Conservation (phyloP, 2,888 invertebrate genomes). For the Belgica antarctica region DNA sequence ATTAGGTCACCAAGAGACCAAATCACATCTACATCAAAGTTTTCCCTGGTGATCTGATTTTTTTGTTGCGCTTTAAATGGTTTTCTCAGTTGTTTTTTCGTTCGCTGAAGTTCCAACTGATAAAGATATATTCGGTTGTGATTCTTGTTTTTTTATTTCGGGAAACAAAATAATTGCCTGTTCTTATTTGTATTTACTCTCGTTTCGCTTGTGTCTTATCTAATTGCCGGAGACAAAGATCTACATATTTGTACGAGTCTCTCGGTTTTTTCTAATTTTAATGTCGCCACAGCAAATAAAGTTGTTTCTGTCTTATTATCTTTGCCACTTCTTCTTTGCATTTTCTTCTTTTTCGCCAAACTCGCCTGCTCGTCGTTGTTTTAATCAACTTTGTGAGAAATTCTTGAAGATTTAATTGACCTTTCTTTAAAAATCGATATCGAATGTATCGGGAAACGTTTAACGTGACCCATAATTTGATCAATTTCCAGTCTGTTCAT, state of each 20-base stretch:
- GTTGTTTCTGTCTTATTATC: conserved; percentile 4
- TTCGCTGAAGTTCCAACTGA: conserved; percentile 27
- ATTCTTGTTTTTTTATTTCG: conserved; percentile 39
- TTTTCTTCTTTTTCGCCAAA: background rate
- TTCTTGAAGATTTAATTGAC: conserved; percentile 30
- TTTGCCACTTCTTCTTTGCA: background rate
- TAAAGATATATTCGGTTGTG: conserved; percentile 32
- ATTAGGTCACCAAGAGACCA: too few relatives aligned
- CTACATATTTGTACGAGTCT: background rate
- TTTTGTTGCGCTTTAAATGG: conserved; percentile 15
- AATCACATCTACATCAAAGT: too few relatives aligned
- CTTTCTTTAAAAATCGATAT: conserved; percentile 42
- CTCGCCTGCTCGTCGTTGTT: background rate
- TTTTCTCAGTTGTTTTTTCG: conserved; percentile 39
- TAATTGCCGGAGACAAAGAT: conserved; percentile 11
- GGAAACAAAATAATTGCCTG: conserved; percentile 31
- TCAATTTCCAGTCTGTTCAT: conserved; percentile 40
- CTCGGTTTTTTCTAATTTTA: conserved; percentile 24
- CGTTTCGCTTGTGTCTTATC: conserved; percentile 18
- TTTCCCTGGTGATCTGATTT: too few relatives aligned
- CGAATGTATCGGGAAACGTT: conserved; percentile 35
- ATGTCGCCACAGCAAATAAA: conserved; percentile 36
- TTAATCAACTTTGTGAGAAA: conserved; percentile 24
- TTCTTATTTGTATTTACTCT: conserved; percentile 30
- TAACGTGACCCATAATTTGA: conserved; percentile 44